Conservation (phyloP, 2,113 vertebrate species). For the Poecile atricapillus region DNA sequence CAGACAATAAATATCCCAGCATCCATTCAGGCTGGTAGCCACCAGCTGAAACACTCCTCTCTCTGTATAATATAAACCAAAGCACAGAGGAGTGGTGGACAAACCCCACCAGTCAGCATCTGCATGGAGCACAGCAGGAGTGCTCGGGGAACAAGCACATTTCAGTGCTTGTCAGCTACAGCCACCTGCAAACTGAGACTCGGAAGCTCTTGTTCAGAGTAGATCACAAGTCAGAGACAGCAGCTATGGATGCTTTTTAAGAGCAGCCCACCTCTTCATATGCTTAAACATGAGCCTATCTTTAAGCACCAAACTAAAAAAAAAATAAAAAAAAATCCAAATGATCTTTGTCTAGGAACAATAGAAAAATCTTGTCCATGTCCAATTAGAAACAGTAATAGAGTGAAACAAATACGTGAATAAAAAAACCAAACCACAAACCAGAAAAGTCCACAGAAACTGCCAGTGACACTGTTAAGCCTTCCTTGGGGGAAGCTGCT, state of each 20-base stretch:
- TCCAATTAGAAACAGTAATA: not conserved
- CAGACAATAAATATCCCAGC: not conserved
- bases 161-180: rapidly evolving
- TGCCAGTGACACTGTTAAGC: not conserved
- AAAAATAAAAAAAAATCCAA: not conserved
- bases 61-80: not conserved
- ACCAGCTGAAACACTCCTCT: not conserved
- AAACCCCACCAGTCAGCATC: not conserved
- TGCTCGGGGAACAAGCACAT: not conserved
- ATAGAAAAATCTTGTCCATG: not conserved
- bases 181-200: not conserved
- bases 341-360: not conserved
- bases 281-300: not conserved
- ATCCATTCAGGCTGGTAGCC: not conserved
- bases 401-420: not conserved
- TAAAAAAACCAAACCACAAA: not conserved
- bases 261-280: not conserved
- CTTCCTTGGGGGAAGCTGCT: not conserved
- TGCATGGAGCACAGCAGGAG: not conserved
- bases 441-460: not conserved
- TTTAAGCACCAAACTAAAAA: not conserved
- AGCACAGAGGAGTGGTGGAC: not conserved
- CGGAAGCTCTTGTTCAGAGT: not conserved
- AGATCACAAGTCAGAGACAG: not conserved
- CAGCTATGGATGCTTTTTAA: not conserved